A percentile compares a stretch with the other conserved stretches of the same genome.
phyloP scores from a whole-genome alignment of 2,888 invertebrate species.

The Vesta saturnalis region DNA sequence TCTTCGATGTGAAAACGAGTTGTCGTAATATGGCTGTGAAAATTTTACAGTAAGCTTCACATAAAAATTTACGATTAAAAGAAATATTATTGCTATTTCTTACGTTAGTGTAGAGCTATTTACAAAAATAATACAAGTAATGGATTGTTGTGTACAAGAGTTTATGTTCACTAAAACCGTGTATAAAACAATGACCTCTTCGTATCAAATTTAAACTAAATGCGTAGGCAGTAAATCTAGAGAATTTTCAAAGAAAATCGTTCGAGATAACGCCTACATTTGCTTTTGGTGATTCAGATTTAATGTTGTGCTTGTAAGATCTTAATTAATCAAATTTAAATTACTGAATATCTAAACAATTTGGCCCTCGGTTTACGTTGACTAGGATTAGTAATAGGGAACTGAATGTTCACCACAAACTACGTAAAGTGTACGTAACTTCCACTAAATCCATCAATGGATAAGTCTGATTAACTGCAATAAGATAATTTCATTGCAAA shows the following conservation, averaged over 20 bases:
- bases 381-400: background rate
- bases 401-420: background rate
- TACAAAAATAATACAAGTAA: background rate
- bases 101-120: background rate
- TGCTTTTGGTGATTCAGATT: background rate
- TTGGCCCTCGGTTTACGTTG: background rate
- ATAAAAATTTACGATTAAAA: background rate
- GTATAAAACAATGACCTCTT: slow-evolving; percentile 7
- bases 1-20: too few relatives aligned
- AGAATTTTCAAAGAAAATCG: background rate
- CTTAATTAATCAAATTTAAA: slow-evolving; percentile 14
- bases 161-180: background rate
- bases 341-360: background rate
- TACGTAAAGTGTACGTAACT: too few relatives aligned
- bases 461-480: too few relatives aligned
- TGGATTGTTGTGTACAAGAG: background rate
- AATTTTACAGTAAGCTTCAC: too few relatives aligned
- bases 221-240: background rate
- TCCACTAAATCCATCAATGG: too few relatives aligned
- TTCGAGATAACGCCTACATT: slow-evolving; percentile 6
- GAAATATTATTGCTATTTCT: background rate
- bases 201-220: slow-evolving; percentile 3
- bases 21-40: too few relatives aligned
- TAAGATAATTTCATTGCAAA: too few relatives aligned
- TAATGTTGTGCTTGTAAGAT: slow-evolving; percentile 10